Percentiles rank a stretch among this genome's conserved stretches.
phyloP scores from a whole-genome alignment of 2,888 invertebrate species.

The Choristoneura rosaceana region DNA sequence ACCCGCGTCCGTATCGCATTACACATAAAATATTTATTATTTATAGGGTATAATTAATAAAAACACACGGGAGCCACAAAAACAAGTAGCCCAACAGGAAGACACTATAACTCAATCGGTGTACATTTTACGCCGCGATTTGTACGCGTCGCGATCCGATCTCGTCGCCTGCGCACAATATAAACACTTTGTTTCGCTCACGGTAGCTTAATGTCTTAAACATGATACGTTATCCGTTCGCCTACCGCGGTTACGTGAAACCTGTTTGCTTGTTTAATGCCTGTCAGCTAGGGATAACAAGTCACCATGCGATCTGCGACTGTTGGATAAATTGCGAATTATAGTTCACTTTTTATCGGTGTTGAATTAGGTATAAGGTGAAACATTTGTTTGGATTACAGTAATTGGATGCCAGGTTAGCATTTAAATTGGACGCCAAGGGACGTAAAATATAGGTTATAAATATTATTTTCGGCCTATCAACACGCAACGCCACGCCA shows the following conservation, averaged over 20 bases:
- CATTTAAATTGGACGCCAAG: not conserved
- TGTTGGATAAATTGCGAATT: constrained; percentile 16
- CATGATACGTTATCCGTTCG: constrained; percentile 67
- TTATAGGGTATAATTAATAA: constrained; percentile 84
- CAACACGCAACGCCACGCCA: not conserved
- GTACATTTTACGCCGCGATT: constrained; percentile 75
- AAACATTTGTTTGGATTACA: not conserved
- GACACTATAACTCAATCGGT: constrained; percentile 85
- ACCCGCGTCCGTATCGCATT: constrained; percentile 78
- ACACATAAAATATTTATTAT: constrained; percentile 85
- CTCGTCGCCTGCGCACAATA: constrained; percentile 67
- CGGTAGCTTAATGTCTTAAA: constrained; percentile 79
- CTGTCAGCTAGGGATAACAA: constrained; percentile 29
- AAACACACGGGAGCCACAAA: constrained; percentile 82
- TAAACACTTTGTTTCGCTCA: constrained; percentile 63
- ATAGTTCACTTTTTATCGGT: constrained; percentile 3
- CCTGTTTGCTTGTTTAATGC: constrained; percentile 50
- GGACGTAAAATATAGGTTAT: not conserved
- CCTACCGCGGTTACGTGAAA: constrained; percentile 69
- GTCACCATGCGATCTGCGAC: constrained; percentile 27
- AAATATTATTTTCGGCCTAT: not conserved
- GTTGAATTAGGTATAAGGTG: not conserved
- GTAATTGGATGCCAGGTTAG: not conserved
- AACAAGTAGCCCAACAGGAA: constrained; percentile 85
- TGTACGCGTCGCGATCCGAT: constrained; percentile 83